Evolutionary conservation across 2,888 invertebrate genomes (phyloP).

Genomic region (Drosophila koepferae): DNA sequence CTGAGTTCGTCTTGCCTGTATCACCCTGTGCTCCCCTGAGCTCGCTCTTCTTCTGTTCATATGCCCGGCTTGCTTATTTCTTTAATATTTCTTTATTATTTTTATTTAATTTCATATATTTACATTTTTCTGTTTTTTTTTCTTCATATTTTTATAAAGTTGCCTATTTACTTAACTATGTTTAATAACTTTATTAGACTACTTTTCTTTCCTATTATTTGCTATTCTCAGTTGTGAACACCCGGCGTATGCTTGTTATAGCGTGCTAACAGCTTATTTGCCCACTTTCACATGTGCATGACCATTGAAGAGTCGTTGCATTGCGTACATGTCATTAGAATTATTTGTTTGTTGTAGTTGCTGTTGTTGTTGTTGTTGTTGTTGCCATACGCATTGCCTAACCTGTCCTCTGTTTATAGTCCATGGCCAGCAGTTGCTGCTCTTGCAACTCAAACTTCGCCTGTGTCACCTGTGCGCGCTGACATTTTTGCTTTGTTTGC

Average conservation of each 20-base stretch:
- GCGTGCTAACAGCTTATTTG: slow-evolving; percentile 28
- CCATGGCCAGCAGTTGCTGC: background rate
- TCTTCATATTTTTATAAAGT: background rate
- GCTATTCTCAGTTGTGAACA: background rate
- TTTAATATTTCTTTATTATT: no score
- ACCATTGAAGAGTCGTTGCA: slow-evolving; percentile 46
- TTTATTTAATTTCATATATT: no score
- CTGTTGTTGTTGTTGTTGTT: slow-evolving; percentile 16
- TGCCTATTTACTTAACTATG: background rate
- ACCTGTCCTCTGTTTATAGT: slow-evolving; percentile 7
- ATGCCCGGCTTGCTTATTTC: no score
- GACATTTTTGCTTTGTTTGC: slow-evolving; percentile 62
- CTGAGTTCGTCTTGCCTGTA: no score
- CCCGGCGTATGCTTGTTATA: background rate
- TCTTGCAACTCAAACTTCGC: slow-evolving; percentile 6
- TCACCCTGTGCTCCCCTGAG: no score
- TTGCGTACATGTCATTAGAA: slow-evolving; percentile 56
- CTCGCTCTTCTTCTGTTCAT: no score
- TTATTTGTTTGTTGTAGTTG: slow-evolving; percentile 27
- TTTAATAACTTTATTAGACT: background rate
- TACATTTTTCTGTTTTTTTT: background rate
- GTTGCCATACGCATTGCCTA: slow-evolving; percentile 18
- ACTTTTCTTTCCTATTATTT: background rate
- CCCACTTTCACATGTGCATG: slow-evolving; percentile 27
- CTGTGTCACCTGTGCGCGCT: slow-evolving; percentile 54